phyloP scores from a whole-genome alignment of 2,888 invertebrate genomes.

The Eledone cirrhosa region DNA sequence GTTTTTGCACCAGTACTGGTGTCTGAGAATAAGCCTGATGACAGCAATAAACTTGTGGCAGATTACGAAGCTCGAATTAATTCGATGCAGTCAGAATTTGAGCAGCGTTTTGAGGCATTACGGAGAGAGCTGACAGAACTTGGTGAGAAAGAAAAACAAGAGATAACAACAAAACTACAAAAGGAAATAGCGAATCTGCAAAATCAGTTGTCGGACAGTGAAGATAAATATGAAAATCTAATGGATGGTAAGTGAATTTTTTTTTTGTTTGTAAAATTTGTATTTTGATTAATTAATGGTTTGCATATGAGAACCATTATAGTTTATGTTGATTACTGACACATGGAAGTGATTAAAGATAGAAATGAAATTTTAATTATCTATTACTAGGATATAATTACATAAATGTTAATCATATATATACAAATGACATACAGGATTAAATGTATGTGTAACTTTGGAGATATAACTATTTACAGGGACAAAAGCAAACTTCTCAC shows the following conservation, averaged over 20 bases:
- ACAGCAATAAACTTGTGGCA: background rate
- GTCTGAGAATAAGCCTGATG: background rate
- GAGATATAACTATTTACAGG: too few species aligned
- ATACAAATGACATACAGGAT: too few species aligned
- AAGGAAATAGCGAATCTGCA: slow-evolving; percentile 41
- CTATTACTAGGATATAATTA: too few species aligned
- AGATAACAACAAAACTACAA: slow-evolving; percentile 29
- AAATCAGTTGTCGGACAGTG: slow-evolving; percentile 44
- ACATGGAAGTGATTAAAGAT: too few species aligned
- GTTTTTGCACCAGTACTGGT: background rate
- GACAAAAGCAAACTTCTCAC: too few species aligned
- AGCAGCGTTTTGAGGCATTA: slow-evolving; percentile 32
- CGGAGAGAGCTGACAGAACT: slow-evolving; percentile 29
- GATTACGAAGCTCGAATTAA: slow-evolving; percentile 33
- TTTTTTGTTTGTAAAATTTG: too few species aligned
- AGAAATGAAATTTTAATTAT: too few species aligned
- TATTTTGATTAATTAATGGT: too few species aligned
- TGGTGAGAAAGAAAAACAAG: slow-evolving; percentile 29
- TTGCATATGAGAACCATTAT: too few species aligned
- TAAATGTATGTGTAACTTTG: too few species aligned
- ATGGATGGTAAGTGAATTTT: slow-evolving; percentile 47
- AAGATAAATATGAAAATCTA: slow-evolving; percentile 53
- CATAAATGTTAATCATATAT: too few species aligned
- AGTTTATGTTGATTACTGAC: too few species aligned
- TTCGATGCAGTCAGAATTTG: slow-evolving; percentile 34